Base-by-base conservation (phyloP, 1,140 invertebrate genomes). In the Monochamus saltuarius region DNA sequence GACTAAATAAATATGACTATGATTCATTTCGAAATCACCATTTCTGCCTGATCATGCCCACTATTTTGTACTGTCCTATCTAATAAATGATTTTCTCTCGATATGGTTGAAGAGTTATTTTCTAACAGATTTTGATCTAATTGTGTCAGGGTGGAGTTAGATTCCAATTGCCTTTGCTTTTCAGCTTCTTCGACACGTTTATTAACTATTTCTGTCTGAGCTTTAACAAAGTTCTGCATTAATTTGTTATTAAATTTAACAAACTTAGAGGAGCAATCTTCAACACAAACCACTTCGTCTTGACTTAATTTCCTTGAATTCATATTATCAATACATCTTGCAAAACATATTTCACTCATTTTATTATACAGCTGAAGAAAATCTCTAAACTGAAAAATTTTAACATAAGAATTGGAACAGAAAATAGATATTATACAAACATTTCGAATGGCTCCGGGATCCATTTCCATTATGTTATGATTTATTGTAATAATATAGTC, bases 291-390 rank as follows among this genome's bases (percentile, higher is more conserved):
- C 22, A 53, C 39, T 67, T 73, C 72, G 52, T 86, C 82, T 47
- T 84, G 77, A 71, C 86, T 83, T 1, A 95, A 81, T 66, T 85
- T 85, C 71, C 94, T 83, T 7, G 87, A 85, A 7, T 94, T 95
- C 63, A 97, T 95, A 76, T 97, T 94, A 77, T 88, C 87, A 51
- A 96, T 82, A 77, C 95, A 98, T 70, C 95, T 92, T 68, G 83
- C 83, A 76, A 98, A 98, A 76, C 95, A 98, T 66, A 88, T 81
- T 80, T 97, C 93, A 19, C 92, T 92, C 55, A 97, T 78, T 80
- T 91, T 94, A 73, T 97, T 97, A 77, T 96, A 97, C 1, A 92
- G 91, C 54, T 88, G 82, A 17, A 98, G 79, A 74, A 97, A 97
- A 69, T 97, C 94, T 78, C 89, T 88, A 75, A 97, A 95, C 90